Conservation (phyloP, 2,797 vertebrate genomes). For the Erethizon dorsatum region DNA sequence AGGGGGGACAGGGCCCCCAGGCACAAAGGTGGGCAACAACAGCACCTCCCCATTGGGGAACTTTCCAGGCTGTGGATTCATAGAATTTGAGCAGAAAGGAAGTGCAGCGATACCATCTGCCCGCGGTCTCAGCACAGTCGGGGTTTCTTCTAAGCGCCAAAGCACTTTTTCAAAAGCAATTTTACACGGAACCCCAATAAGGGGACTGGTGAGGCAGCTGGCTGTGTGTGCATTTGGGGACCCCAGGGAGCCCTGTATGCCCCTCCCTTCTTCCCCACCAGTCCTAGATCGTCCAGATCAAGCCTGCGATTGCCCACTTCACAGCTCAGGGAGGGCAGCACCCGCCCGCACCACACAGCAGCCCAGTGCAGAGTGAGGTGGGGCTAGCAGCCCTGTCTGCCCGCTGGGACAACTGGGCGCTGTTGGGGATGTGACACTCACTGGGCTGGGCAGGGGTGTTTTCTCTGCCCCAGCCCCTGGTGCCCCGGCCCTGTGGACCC, state of each 20-base stretch:
- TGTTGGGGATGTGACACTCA: rapidly evolving
- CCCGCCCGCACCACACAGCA: background rate
- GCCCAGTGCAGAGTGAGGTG: background rate
- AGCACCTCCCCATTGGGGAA: background rate
- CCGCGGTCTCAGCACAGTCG: background rate
- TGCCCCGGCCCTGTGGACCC: background rate
- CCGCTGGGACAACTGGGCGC: background rate
- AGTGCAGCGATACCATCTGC: background rate
- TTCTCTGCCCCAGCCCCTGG: background rate
- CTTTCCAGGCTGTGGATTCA: conserved; percentile 1
- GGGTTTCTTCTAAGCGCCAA: conserved; percentile 10
- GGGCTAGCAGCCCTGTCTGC: background rate
- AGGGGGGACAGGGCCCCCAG: background rate
- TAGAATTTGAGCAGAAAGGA: conserved; percentile 37
- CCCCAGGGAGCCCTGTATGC: background rate
- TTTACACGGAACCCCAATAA: background rate
- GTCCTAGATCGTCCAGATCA: background rate
- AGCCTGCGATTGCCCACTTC: background rate
- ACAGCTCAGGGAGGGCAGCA: background rate
- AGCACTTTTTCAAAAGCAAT: background rate
- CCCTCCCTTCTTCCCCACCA: background rate
- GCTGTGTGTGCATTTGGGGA: background rate
- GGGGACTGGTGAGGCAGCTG: too few species aligned
- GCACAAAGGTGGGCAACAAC: rapidly evolving
- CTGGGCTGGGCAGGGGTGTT: background rate